Base-by-base conservation (phyloP, 2,888 invertebrate genomes). In the Charanyca ferruginea region DNA sequence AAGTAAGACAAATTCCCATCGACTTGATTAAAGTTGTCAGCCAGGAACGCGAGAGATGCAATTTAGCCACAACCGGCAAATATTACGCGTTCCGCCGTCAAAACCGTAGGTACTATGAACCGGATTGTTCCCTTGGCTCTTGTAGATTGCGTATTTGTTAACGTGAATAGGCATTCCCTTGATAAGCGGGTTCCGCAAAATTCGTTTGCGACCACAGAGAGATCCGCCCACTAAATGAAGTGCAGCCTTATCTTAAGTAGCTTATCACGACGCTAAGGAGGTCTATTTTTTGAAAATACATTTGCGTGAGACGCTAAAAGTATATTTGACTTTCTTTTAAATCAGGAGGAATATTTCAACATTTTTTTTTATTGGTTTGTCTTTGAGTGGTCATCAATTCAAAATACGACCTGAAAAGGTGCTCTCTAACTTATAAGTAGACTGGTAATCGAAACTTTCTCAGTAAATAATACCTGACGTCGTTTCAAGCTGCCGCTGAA, bases 11-110 rank as follows among this genome's bases (percentile, higher is more conserved):
- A 93, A 93, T 93, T 93, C 89, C 90, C 91, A 93, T 92, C 89
- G 92, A 90, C 86, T 92, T 93, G 92, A 93, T 94, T 94, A 93
- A 93, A 93, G 89, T 92, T 91, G 91, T 91, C 92, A 90, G 91
- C 82, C 84, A 77, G 81, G 86, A 85, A 87, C 85, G 87, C 85
- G 79, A 82, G 86, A 86, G 89, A 91, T 93, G 93, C 91, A 91
- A 91, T 92, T 92, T 90, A 87, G 81, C 84, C 79, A 78, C 86
- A 83, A 81, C 83, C 73, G 54, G 79, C 81, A 80, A 81, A 81
- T 81, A 81, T 81, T 76, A 81, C 83, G 81, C 81, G 58, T 74
- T 72, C 70, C 66, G 47, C 45, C 69, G 52, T 72, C 70, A 79
- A 72, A 80, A 52, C 61, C 63, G 35, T 58, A 42, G 70, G 61